phyloP scores from a whole-genome alignment of 2,888 invertebrate species.

The Notodonta ziczac region DNA sequence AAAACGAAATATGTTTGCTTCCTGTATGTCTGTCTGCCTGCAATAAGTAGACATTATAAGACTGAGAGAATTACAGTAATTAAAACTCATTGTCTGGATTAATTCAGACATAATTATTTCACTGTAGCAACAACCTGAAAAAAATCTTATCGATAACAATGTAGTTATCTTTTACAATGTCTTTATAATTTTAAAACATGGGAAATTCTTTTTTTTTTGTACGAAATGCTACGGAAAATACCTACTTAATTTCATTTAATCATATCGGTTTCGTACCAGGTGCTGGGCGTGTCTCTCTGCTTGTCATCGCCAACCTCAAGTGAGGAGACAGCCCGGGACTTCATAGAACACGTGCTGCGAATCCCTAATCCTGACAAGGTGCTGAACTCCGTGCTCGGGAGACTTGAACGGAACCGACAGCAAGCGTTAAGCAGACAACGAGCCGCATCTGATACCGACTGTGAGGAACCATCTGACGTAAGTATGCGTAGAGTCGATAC shows the following conservation, averaged over 20 bases:
- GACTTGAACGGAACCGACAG: conserved; percentile 59
- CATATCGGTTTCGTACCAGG: conserved; percentile 37
- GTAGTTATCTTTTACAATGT: too few relatives aligned
- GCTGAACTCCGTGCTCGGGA: conserved; percentile 66
- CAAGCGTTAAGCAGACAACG: conserved; percentile 43
- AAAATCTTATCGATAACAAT: neutral
- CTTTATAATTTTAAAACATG: too few relatives aligned
- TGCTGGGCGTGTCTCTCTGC: conserved; percentile 52
- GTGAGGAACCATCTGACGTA: conserved; percentile 61
- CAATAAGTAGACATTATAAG: neutral
- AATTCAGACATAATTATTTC: neutral
- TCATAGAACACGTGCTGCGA: conserved; percentile 63
- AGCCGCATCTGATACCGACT: conserved; percentile 48
- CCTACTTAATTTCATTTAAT: too few relatives aligned
- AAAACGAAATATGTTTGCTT: neutral
- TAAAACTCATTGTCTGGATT: neutral
- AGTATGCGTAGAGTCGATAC: neutral
- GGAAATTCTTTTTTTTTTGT: too few relatives aligned
- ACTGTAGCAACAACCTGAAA: neutral
- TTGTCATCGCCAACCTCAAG: conserved; percentile 47
- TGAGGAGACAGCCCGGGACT: conserved; percentile 61
- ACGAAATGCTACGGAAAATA: too few relatives aligned
- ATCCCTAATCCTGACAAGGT: conserved; percentile 70
- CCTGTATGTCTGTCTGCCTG: neutral
- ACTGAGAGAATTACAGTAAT: neutral